Percentiles rank a stretch among this genome's conserved stretches.
Conservation (phyloP, 1,140 invertebrate species). For the Galleria mellonella region DNA sequence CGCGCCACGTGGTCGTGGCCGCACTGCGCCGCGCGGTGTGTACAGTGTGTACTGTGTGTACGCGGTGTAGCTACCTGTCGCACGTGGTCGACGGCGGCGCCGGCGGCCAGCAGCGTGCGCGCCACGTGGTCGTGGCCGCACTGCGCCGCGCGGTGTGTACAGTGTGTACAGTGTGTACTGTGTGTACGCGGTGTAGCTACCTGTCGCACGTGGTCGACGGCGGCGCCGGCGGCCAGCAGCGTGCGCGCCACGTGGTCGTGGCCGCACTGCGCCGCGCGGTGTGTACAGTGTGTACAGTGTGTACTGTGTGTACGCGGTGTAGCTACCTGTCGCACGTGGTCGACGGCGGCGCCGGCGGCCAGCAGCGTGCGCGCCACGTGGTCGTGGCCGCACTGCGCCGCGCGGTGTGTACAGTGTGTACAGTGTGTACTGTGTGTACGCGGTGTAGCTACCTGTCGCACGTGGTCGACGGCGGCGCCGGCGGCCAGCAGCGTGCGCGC, state of each 20-base stretch:
- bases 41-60: too few relatives aligned
- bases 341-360: constrained; percentile 84
- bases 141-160: too few relatives aligned
- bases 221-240: constrained; percentile 77
- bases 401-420: too few relatives aligned
- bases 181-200: neutral
- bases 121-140: too few relatives aligned
- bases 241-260: constrained; percentile 87
- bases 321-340: constrained; percentile 49
- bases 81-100: neutral
- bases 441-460: constrained; percentile 38
- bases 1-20: too few relatives aligned
- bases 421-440: too few relatives aligned
- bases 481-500: constrained; percentile 84
- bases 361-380: constrained; percentile 86
- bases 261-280: constrained; percentile 85
- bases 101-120: too few relatives aligned
- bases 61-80: too few relatives aligned
- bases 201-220: constrained; percentile 74
- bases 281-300: too few relatives aligned
- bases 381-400: constrained; percentile 93
- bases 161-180: too few relatives aligned
- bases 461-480: constrained; percentile 76
- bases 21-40: too few relatives aligned
- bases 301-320: too few relatives aligned